Conservation (phyloP, 2,888 invertebrate genomes). For the Aleiodes testaceus region DNA sequence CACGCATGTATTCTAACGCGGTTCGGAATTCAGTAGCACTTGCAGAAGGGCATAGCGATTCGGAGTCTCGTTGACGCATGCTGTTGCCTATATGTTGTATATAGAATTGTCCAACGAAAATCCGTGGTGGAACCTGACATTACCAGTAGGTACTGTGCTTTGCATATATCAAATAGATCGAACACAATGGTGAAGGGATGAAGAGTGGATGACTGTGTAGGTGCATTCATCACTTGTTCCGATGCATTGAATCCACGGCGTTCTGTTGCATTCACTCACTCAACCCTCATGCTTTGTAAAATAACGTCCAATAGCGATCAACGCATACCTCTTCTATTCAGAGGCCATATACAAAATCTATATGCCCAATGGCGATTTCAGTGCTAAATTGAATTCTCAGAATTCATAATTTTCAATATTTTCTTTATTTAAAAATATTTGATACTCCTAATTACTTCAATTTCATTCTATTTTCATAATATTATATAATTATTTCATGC, state of each 20-base stretch:
- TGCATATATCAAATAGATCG: conserved; percentile 23
- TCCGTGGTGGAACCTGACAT: conserved; percentile 18
- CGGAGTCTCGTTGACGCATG: conserved; percentile 18
- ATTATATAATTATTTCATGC: too few relatives aligned
- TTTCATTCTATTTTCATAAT: too few relatives aligned
- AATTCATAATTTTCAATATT: neutral
- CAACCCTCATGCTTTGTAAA: conserved; percentile 30
- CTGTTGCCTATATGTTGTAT: conserved; percentile 15
- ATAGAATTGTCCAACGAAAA: conserved; percentile 24
- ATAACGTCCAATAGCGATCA: conserved; percentile 50
- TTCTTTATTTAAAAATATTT: too few relatives aligned
- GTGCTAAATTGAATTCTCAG: conserved; percentile 54
- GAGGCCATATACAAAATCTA: conserved; percentile 40
- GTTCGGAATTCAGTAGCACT: conserved; percentile 17
- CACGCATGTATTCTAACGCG: conserved; percentile 57
- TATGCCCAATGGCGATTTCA: conserved; percentile 60
- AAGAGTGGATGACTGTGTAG: neutral
- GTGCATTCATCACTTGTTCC: conserved; percentile 29
- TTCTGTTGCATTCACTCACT: conserved; percentile 4
- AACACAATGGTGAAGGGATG: conserved; percentile 21
- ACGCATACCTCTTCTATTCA: conserved; percentile 53
- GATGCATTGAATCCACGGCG: conserved; percentile 38
- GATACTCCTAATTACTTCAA: too few relatives aligned
- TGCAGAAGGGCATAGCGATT: neutral
- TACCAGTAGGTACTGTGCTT: conserved; percentile 15